Evolutionary conservation across 2,888 invertebrate genomes (phyloP).

Genomic region (Kuschelorhynchus macadamiae): DNA sequence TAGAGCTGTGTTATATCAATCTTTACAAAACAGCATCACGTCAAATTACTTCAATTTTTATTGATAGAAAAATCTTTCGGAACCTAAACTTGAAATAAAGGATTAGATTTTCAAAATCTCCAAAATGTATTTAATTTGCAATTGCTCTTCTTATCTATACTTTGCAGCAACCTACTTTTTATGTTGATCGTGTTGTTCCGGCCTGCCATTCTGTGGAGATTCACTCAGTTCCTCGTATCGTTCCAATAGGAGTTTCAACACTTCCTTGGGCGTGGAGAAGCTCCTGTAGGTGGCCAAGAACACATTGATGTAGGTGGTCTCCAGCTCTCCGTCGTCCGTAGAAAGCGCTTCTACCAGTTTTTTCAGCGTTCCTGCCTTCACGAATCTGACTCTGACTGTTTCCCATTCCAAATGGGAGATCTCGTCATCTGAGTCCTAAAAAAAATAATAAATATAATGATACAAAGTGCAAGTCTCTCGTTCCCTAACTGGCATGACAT

Average conservation of each 20-base stretch:
- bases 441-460: constrained; percentile 45
- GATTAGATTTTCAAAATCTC: too few species aligned
- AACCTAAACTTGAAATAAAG: too few species aligned
- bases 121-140: too few species aligned
- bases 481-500: too few species aligned
- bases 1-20: too few species aligned
- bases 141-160: too few species aligned
- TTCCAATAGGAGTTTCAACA: constrained; percentile 85
- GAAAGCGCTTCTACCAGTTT: constrained; percentile 94
- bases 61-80: too few species aligned
- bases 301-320: constrained; percentile 97
- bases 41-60: too few species aligned
- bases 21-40: too few species aligned
- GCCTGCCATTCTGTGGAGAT: constrained; percentile 69
- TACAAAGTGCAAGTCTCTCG: too few species aligned
- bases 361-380: constrained; percentile 96
- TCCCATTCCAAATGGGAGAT: constrained; percentile 99
- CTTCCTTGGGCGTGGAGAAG: constrained; percentile 90
- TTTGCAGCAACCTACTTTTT: constrained; percentile 74
- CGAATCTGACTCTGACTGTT: constrained; percentile 93
- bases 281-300: constrained; percentile 95
- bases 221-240: constrained; percentile 81
- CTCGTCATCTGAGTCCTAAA: constrained; percentile 89
- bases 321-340: constrained; percentile 95
- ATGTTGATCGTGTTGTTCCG: constrained; percentile 77